These are phyloP conservation scores for Coracopsis vasa DNA, from an alignment of 2,113 vertebrate genomes.

Conservation along the genomic window DNA sequence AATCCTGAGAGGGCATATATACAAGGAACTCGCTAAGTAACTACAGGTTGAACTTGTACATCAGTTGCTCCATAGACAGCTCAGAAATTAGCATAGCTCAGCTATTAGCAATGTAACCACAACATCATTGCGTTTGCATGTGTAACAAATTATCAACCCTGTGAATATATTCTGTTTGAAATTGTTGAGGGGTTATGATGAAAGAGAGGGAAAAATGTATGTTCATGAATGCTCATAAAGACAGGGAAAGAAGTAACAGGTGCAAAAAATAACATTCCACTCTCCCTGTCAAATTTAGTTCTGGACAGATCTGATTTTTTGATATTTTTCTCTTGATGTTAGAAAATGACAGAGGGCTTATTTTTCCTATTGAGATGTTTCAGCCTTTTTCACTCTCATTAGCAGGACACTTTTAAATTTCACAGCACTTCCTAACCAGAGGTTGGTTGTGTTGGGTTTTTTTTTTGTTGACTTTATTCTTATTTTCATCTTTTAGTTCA, in stretches of 20 bases:
- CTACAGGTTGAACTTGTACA: neutral
- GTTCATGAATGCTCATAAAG: neutral
- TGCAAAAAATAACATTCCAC: neutral
- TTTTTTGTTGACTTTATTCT: neutral
- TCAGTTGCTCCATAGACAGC: neutral
- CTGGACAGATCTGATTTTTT: fast-evolving
- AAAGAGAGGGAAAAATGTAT: neutral
- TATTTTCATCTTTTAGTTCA: neutral
- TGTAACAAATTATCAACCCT: neutral
- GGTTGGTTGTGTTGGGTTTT: neutral
- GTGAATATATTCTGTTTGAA: neutral
- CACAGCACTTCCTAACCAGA: neutral
- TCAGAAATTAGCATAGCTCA: neutral
- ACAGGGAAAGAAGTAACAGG: neutral
- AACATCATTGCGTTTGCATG: neutral
- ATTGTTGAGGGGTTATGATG: neutral
- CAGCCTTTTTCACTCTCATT: neutral
- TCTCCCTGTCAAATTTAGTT: neutral
- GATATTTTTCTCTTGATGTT: neutral
- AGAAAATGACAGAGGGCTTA: neutral
- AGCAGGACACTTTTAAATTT: neutral
- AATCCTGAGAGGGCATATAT: neutral
- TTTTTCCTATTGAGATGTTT: neutral
- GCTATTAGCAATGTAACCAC: neutral
- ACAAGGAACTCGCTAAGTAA: neutral